Evolutionary conservation across 2,113 vertebrate genomes (phyloP).

Genomic region (Siniperca knerii): DNA sequence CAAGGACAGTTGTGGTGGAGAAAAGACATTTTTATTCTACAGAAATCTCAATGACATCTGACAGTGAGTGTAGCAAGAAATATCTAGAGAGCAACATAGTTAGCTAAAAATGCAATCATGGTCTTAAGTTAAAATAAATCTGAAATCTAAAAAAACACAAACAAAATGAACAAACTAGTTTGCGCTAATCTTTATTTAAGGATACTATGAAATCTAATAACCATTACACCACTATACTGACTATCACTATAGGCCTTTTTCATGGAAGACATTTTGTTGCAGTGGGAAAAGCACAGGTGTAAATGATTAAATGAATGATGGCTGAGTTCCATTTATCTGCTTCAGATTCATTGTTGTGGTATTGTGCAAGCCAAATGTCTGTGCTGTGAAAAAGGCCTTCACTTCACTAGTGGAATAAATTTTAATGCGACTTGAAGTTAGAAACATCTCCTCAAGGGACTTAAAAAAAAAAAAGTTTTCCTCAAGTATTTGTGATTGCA

Average conservation of each 20-base stretch:
- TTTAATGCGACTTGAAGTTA: not conserved
- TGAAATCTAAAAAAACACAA: no score
- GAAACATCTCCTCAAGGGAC: not conserved
- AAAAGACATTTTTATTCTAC: not conserved
- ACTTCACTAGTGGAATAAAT: not conserved
- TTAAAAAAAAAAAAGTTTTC: not conserved
- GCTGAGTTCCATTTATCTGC: not conserved
- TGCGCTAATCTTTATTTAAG: no score
- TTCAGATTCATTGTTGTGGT: not conserved
- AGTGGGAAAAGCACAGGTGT: not conserved
- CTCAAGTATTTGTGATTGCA: not conserved
- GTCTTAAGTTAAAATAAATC: not conserved
- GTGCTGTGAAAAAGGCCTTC: not conserved
- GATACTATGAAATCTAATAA: no score
- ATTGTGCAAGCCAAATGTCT: not conserved
- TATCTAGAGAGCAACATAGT: not conserved
- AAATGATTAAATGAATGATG: not conserved
- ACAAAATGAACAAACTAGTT: no score
- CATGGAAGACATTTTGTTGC: not conserved
- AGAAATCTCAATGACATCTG: not conserved
- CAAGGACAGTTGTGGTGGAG: not conserved
- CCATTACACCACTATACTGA: not conserved
- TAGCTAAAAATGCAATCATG: not conserved
- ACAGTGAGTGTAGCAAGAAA: not conserved
- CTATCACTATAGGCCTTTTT: not conserved